A percentile compares a stretch with the other conserved stretches of the same genome.
Conservation (phyloP, 1,140 invertebrate genomes). For the Calosoma granatense region DNA sequence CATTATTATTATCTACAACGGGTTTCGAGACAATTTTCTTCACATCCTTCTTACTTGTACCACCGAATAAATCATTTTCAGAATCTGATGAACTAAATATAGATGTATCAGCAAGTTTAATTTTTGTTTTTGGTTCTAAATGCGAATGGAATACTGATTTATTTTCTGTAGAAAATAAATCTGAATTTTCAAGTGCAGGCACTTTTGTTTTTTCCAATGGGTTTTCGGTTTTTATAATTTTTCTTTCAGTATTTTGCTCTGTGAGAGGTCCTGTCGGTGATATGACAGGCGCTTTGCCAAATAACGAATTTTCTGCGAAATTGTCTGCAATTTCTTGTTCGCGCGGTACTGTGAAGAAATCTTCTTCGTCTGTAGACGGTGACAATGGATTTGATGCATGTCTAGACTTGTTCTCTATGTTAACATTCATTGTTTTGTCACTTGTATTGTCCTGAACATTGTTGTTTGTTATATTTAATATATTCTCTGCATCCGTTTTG, state of each 20-base stretch:
- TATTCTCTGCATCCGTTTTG: neutral
- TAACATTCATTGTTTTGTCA: neutral
- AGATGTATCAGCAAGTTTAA: neutral
- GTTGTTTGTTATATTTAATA: neutral
- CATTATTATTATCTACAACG: neutral
- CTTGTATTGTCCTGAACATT: neutral
- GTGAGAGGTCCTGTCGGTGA: neutral
- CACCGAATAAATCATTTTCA: neutral
- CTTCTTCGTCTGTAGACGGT: neutral
- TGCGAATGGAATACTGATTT: neutral
- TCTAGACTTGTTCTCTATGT: neutral
- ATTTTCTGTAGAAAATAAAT: neutral
- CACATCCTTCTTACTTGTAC: neutral
- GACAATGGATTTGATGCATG: neutral
- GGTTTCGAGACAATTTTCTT: neutral
- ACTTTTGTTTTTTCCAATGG: neutral
- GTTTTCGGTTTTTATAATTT: neutral
- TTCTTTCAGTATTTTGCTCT: neutral
- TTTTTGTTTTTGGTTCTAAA: neutral
- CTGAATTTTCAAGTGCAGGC: neutral
- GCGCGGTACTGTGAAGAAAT: neutral
- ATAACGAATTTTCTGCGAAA: neutral
- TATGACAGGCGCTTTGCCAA: neutral
- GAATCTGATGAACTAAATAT: neutral
- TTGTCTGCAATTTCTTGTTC: neutral